Evolutionary conservation across 1,140 invertebrate genomes (phyloP).

Genomic region (Parasteatoda tepidariorum): DNA sequence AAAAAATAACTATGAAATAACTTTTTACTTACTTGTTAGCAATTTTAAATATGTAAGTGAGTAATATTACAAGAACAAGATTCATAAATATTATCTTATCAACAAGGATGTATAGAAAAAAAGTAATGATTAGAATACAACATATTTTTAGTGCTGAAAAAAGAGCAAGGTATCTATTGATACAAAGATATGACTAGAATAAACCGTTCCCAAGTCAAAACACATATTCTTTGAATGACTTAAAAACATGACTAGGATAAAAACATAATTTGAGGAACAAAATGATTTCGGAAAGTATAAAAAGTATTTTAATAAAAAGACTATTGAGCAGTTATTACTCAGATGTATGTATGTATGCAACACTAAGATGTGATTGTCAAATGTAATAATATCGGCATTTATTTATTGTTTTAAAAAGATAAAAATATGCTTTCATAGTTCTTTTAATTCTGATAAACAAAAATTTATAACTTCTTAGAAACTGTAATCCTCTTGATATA

Average conservation of each 20-base stretch:
- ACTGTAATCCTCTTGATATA: too few species aligned
- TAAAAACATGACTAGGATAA: constrained; percentile 34
- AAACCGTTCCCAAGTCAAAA: constrained; percentile 4
- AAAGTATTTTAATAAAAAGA: not conserved
- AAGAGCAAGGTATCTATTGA: constrained; percentile 16
- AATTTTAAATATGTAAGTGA: too few species aligned
- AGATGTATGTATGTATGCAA: too few species aligned
- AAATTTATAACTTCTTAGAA: too few species aligned
- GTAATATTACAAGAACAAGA: too few species aligned
- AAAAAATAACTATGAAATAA: too few species aligned
- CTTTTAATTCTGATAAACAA: too few species aligned
- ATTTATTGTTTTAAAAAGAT: too few species aligned
- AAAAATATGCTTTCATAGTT: too few species aligned
- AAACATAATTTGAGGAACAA: not conserved
- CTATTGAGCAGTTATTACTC: not conserved
- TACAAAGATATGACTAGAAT: constrained; percentile 46
- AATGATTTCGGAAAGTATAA: not conserved
- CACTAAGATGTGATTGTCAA: not conserved
- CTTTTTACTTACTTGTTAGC: too few species aligned
- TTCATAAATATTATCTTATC: too few species aligned
- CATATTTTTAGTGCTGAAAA: not conserved
- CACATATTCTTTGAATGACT: not conserved
- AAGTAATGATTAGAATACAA: not conserved
- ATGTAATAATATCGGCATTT: too few species aligned
- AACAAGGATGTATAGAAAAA: not conserved